phyloP scores from a whole-genome alignment of 2,797 vertebrate species.

The Nyctalus aviator region DNA sequence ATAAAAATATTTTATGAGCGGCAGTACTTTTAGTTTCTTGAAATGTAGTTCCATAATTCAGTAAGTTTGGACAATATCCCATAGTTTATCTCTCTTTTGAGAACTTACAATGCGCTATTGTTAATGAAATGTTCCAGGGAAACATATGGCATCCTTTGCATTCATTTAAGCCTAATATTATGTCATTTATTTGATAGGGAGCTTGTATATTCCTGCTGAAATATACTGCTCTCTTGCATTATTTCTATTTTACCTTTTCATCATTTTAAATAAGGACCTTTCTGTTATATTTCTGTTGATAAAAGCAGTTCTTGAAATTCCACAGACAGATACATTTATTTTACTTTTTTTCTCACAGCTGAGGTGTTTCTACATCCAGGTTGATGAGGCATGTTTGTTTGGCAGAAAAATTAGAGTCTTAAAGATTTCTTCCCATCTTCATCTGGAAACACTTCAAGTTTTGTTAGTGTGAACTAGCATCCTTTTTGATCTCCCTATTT shows the following conservation, averaged over 20 bases:
- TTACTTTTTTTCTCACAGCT: not conserved
- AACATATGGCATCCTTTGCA: not conserved
- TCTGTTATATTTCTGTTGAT: constrained; percentile 18
- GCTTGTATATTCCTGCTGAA: not conserved
- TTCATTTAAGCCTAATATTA: constrained; percentile 29
- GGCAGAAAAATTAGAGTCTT: not conserved
- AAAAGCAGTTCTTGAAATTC: not conserved
- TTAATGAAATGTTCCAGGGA: not conserved
- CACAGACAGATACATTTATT: not conserved
- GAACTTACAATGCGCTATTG: not conserved
- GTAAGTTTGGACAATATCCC: not conserved
- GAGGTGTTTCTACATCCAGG: not conserved
- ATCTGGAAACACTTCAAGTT: not conserved
- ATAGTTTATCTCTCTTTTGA: not conserved
- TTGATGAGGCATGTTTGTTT: not conserved
- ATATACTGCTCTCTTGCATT: not conserved
- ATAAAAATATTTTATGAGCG: constrained; percentile 19
- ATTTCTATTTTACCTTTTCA: not conserved
- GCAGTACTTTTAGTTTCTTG: not conserved
- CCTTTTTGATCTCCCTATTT: not conserved
- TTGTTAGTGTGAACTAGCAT: not conserved
- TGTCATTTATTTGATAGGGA: not conserved
- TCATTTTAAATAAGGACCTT: not conserved
- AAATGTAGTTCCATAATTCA: not conserved
- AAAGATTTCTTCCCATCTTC: not conserved